Evolutionary conservation across 2,888 invertebrate genomes (phyloP).

Genomic region (Trichogramma dendrolimi): DNA sequence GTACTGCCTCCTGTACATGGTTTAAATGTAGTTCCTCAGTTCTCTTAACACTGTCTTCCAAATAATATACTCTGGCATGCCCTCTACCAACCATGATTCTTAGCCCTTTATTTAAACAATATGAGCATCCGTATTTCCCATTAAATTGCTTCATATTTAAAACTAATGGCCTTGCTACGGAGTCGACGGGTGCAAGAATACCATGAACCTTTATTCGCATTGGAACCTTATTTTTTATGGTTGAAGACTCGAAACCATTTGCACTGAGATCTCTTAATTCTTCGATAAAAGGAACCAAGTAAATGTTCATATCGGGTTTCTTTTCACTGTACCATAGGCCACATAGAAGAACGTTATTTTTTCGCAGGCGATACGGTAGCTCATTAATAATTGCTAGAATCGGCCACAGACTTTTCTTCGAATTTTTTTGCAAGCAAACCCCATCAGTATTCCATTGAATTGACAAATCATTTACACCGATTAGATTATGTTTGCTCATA

Average conservation of each 20-base stretch:
- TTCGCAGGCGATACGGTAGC: slow-evolving; percentile 1
- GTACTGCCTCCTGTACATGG: slow-evolving; percentile 7
- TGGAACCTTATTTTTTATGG: background rate
- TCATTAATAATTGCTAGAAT: slow-evolving; percentile 10
- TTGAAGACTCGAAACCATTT: background rate
- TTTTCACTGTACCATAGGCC: slow-evolving; percentile 7
- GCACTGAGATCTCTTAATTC: background rate
- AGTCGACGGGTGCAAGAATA: slow-evolving; percentile 18
- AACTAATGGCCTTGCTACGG: slow-evolving; percentile 13
- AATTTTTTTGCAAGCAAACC: background rate
- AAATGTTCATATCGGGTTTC: slow-evolving; percentile 6
- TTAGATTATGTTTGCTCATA: background rate
- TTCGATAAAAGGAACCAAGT: slow-evolving; percentile 6
- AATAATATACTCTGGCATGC: slow-evolving; percentile 14
- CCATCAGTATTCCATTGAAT: slow-evolving; percentile 15
- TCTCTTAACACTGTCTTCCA: background rate
- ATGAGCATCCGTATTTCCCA: slow-evolving; percentile 25
- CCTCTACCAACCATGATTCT: slow-evolving; percentile 16
- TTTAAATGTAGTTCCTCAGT: background rate
- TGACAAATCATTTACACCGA: slow-evolving; percentile 5
- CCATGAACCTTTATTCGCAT: background rate
- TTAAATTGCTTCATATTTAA: slow-evolving; percentile 22
- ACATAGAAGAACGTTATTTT: slow-evolving; percentile 9
- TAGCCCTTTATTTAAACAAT: slow-evolving; percentile 21
- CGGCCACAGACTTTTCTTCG: slow-evolving; percentile 1